Percentiles rank a stretch among this genome's conserved stretches.
These are phyloP conservation scores for Teinopalpus imperialis DNA, from an alignment of 2,888 invertebrate genomes.

Conservation along the genomic window DNA sequence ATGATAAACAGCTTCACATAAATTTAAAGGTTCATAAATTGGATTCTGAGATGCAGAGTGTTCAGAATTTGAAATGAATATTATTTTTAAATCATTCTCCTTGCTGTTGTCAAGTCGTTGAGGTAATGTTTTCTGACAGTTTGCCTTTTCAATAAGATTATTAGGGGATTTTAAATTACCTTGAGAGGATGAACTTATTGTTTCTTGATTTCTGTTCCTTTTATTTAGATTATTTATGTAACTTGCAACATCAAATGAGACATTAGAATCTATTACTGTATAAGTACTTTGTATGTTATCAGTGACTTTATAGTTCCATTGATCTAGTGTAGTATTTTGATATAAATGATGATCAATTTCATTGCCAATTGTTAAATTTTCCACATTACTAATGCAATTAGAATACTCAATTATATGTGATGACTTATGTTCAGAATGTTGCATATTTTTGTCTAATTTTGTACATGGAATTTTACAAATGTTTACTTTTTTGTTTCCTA, in stretches of 20 bases:
- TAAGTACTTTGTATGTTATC: constrained; percentile 21
- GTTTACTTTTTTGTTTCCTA: background rate
- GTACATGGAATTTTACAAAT: background rate
- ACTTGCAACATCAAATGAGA: constrained; percentile 7
- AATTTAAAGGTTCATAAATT: constrained; percentile 43
- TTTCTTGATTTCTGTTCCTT: background rate
- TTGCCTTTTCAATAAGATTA: background rate
- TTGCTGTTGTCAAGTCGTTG: constrained; percentile 4
- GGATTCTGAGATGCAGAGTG: no score
- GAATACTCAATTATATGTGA: constrained; percentile 43
- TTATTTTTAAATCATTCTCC: constrained; percentile 30
- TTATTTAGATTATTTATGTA: constrained; percentile 22
- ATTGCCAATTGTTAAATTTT: background rate
- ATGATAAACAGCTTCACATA: constrained; percentile 45
- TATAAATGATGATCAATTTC: background rate
- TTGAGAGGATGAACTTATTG: background rate
- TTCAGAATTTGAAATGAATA: constrained; percentile 36
- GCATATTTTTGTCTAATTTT: background rate
- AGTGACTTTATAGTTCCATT: constrained; percentile 28
- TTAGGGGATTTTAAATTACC: constrained; percentile 1
- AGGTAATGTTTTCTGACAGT: constrained; percentile 5
- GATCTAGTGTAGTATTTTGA: background rate
- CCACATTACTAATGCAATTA: background rate
- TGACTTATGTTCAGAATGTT: constrained; percentile 30
- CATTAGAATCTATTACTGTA: constrained; percentile 21